Evolutionary conservation across 2,113 vertebrate genomes (phyloP).

Genomic region (Chaenocephalus aceratus): DNA sequence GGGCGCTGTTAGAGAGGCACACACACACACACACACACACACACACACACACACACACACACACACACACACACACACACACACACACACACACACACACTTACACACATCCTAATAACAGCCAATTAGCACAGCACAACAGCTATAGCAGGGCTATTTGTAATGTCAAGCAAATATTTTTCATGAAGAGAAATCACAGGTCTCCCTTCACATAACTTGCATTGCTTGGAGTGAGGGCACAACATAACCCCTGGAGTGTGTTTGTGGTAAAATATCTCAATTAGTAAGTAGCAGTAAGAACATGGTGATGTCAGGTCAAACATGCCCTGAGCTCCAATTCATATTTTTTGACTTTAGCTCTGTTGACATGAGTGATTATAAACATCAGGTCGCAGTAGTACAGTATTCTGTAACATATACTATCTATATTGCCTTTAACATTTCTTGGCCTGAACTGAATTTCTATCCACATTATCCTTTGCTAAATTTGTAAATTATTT

Average conservation of each 20-base stretch:
- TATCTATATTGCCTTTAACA: background rate
- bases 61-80: no score
- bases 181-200: background rate
- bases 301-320: constrained; percentile 1
- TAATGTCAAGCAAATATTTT: no score
- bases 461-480: background rate
- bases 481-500: background rate
- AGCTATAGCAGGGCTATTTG: background rate
- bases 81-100: no score
- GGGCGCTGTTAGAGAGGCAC: no score
- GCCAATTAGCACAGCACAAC: constrained; percentile 62
- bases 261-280: constrained; percentile 33
- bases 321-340: background rate
- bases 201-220: constrained; percentile 12
- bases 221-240: background rate
- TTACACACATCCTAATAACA: constrained; percentile 51
- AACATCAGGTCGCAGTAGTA: background rate
- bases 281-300: constrained; percentile 20
- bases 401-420: background rate
- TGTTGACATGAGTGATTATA: background rate
- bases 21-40: no score
- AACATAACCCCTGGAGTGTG: background rate
- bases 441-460: background rate
- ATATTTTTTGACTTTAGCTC: background rate
- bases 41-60: no score